phyloP scores from a whole-genome alignment of 2,797 vertebrate species.

The Darevskia nairensis region DNA sequence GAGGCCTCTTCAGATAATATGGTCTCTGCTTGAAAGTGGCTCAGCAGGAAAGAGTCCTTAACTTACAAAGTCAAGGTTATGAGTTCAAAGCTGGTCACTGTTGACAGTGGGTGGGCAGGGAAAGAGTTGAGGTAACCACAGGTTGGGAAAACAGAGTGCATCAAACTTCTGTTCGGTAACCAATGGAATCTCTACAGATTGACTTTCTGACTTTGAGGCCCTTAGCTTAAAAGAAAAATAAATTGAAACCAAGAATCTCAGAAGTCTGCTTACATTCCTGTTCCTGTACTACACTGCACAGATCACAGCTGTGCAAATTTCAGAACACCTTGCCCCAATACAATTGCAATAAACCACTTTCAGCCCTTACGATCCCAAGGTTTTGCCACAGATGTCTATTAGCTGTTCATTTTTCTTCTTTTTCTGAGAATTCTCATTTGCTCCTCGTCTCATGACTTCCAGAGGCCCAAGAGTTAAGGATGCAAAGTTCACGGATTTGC shows the following conservation, averaged over 20 bases:
- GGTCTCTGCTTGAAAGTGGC: neutral
- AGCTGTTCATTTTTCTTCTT: neutral
- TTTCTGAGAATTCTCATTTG: no score
- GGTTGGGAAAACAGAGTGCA: neutral
- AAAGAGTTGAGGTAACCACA: neutral
- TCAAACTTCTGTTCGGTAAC: neutral
- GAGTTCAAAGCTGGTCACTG: neutral
- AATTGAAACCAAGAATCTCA: neutral
- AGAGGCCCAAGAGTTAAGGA: neutral
- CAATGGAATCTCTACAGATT: neutral
- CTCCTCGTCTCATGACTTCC: neutral
- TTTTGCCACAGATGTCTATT: neutral
- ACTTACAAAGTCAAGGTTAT: neutral
- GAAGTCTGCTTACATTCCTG: neutral
- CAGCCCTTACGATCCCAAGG: neutral
- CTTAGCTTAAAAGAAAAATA: slow-evolving; percentile 8
- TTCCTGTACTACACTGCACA: neutral
- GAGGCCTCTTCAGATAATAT: neutral
- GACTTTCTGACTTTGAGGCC: neutral
- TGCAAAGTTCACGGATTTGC: neutral
- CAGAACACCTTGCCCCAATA: neutral
- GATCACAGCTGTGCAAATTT: slow-evolving; percentile 10
- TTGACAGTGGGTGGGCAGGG: neutral
- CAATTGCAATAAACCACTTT: neutral
- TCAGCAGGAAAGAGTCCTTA: neutral